Conservation (phyloP, 2,797 vertebrate species). For the Aplochiton taeniatus region DNA sequence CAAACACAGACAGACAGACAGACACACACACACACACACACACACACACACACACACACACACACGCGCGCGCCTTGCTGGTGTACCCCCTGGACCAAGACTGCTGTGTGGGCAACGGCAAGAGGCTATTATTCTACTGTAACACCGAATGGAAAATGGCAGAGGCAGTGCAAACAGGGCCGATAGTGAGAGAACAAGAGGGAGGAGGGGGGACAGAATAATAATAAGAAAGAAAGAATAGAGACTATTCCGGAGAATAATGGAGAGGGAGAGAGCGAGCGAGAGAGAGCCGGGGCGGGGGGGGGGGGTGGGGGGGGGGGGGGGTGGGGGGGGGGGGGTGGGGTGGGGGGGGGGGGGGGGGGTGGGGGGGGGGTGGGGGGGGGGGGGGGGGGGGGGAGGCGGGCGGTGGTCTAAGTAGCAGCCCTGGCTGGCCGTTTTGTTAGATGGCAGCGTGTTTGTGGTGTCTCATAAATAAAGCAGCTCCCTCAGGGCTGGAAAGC, state of each 20-base stretch:
- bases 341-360: neutral
- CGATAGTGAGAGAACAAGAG: neutral
- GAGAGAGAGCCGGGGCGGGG: neutral
- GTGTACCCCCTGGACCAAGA: neutral
- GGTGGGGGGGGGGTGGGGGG: slow-evolving; percentile 8
- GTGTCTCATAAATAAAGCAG: slow-evolving; percentile 53
- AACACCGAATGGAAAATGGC: too few species aligned
- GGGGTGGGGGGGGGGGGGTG: neutral
- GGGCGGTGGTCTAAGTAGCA: slow-evolving; percentile 24
- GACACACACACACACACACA: slow-evolving; percentile 2
- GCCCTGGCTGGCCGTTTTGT: slow-evolving; percentile 37
- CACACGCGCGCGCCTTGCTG: neutral
- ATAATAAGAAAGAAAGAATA: neutral
- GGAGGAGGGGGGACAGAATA: neutral
- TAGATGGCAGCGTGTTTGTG: slow-evolving; percentile 21
- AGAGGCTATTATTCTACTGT: slow-evolving; percentile 11
- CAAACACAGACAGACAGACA: too few species aligned
- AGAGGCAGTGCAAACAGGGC: slow-evolving; percentile 15
- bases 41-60: slow-evolving; percentile 13
- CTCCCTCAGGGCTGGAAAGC: slow-evolving; percentile 40
- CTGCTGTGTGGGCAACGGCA: slow-evolving; percentile 12
- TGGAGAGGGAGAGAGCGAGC: neutral
- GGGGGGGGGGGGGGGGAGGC: slow-evolving; percentile 11
- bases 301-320: slow-evolving; percentile 16
- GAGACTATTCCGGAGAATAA: neutral